These are phyloP conservation scores for Neopelma chrysocephalum DNA, from an alignment of 2,797 vertebrate genomes.

Conservation along the genomic window DNA sequence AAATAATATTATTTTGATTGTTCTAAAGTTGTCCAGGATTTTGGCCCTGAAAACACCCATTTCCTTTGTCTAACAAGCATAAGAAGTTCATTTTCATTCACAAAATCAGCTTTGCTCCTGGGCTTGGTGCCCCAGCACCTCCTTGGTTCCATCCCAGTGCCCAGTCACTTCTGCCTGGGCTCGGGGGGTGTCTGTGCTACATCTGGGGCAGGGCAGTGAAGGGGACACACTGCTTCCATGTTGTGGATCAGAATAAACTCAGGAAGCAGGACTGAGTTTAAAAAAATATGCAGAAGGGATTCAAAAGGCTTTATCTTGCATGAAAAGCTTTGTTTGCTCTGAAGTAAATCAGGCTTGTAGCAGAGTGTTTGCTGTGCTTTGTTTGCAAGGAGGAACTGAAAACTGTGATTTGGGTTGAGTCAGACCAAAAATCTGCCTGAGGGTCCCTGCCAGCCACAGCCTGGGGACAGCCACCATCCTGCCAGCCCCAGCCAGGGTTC, in stretches of 20 bases:
- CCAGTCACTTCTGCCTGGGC: accelerated
- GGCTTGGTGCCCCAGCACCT: not conserved
- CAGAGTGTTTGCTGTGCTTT: not conserved
- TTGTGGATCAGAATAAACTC: not conserved
- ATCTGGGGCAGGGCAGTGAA: not conserved
- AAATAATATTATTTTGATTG: not conserved
- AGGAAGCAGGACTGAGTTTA: not conserved
- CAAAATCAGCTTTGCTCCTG: not conserved
- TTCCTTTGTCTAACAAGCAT: not conserved
- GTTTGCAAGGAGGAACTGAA: not conserved
- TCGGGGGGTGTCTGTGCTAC: not conserved
- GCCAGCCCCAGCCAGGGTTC: not conserved
- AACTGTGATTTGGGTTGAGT: not conserved
- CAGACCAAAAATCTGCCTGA: not conserved
- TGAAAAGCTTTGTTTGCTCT: not conserved
- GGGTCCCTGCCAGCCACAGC: not conserved
- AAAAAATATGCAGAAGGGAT: not conserved
- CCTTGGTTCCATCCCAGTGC: not conserved
- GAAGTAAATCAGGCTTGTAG: not conserved
- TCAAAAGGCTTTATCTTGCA: not conserved
- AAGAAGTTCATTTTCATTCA: not conserved
- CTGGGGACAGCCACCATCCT: not conserved
- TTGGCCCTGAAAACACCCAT: not conserved
- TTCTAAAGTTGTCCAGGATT: not conserved
- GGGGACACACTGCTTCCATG: not conserved